These are phyloP conservation scores for Ctenopoma multispine DNA, from an alignment of 2,797 vertebrate species.

Conservation along the genomic window DNA sequence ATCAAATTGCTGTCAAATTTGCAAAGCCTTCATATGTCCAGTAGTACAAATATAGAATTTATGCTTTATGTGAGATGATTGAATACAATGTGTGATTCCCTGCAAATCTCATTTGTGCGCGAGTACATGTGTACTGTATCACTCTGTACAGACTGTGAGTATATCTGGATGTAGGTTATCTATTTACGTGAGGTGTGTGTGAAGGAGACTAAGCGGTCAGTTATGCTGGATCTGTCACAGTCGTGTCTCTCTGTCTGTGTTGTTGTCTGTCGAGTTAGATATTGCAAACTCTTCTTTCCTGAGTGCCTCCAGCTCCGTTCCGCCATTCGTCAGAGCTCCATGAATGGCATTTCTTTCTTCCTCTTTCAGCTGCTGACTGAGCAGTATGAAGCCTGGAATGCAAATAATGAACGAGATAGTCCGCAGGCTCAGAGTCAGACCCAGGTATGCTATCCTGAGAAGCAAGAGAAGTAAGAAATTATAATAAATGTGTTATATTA, in stretches of 20 bases:
- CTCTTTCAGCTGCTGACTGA: constrained; percentile 70
- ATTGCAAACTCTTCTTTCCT: constrained; percentile 76
- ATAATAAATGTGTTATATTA: not conserved
- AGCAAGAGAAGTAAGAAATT: not conserved
- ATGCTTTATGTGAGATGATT: constrained; percentile 66
- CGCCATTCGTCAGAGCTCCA: constrained; percentile 64
- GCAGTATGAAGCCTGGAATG: constrained; percentile 79
- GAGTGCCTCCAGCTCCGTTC: constrained; percentile 76
- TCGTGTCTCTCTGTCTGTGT: constrained; percentile 75
- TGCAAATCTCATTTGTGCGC: constrained; percentile 61
- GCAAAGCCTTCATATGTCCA: constrained; percentile 67
- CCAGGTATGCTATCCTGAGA: constrained; percentile 81
- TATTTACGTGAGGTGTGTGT: constrained; percentile 23
- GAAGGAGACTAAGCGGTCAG: not conserved
- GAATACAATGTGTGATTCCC: constrained; percentile 69
- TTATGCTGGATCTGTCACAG: constrained; percentile 65
- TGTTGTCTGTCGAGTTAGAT: constrained; percentile 63
- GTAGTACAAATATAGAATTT: constrained; percentile 79
- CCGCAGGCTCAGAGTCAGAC: constrained; percentile 79
- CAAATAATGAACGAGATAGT: constrained; percentile 80
- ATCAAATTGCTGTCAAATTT: constrained; percentile 67
- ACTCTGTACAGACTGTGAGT: constrained; percentile 24
- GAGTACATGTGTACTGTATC: constrained; percentile 21
- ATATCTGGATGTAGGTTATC: not conserved
- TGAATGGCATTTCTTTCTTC: constrained; percentile 67